These are phyloP conservation scores for Pseudanteris insignis DNA, from an alignment of 2,888 invertebrate genomes.

Conservation along the genomic window DNA sequence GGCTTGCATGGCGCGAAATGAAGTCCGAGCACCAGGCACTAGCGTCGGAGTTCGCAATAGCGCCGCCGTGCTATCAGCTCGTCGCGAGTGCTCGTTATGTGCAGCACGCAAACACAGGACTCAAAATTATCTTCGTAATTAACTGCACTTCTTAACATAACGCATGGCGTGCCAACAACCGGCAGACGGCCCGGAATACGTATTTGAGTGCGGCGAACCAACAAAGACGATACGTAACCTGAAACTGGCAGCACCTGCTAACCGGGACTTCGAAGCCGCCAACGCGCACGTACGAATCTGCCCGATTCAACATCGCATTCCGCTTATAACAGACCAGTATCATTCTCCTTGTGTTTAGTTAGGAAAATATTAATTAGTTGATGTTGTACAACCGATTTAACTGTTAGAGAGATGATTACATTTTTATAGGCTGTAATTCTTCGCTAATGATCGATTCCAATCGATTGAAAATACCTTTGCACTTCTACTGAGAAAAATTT, in stretches of 20 bases:
- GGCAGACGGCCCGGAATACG: slow-evolving; percentile 58
- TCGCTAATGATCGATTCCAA: no score
- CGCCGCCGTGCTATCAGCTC: slow-evolving; percentile 32
- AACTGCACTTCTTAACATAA: slow-evolving; percentile 66
- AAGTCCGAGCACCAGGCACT: slow-evolving; percentile 34
- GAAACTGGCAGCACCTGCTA: slow-evolving; percentile 58
- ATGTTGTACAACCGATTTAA: no score
- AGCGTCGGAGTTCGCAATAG: slow-evolving; percentile 11
- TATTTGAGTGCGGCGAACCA: slow-evolving; percentile 54
- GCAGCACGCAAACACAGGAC: slow-evolving; percentile 64
- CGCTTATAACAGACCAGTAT: slow-evolving; percentile 27
- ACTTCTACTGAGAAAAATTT: no score
- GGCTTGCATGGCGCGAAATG: slow-evolving; percentile 57
- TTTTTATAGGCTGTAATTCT: no score
- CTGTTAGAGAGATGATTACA: no score
- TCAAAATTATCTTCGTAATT: slow-evolving; percentile 66
- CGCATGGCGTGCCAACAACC: slow-evolving; percentile 63
- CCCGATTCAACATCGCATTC: slow-evolving; percentile 19
- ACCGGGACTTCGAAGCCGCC: slow-evolving; percentile 24
- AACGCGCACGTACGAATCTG: slow-evolving; percentile 27
- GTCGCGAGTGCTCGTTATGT: slow-evolving; percentile 60
- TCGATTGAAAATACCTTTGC: no score
- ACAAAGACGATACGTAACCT: slow-evolving; percentile 61
- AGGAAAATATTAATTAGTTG: slow-evolving; percentile 7
- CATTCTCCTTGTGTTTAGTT: slow-evolving; percentile 21